phyloP scores from a whole-genome alignment of 2,797 vertebrate genomes.

The Anomalospiza imberbis region DNA sequence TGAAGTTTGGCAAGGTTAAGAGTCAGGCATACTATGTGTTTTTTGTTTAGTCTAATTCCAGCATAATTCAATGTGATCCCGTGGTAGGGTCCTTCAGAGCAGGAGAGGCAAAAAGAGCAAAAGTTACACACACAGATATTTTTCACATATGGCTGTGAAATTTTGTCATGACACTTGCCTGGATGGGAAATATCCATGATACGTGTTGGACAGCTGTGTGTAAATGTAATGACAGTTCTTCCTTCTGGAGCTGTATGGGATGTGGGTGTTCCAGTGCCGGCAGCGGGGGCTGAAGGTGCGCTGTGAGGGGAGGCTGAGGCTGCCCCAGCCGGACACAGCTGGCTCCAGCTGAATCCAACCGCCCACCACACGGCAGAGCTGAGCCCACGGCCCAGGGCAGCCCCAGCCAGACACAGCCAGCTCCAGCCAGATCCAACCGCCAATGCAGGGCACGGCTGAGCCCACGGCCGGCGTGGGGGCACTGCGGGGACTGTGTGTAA shows the following conservation, averaged over 20 bases:
- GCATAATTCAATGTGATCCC: fast-evolving
- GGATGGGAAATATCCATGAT: neutral
- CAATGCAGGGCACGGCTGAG: fast-evolving
- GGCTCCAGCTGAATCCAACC: fast-evolving
- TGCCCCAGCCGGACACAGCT: fast-evolving
- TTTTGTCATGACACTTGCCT: neutral
- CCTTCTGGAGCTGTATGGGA: neutral
- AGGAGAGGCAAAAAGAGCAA: neutral
- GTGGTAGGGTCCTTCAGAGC: fast-evolving
- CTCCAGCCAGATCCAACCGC: fast-evolving
- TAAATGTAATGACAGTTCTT: neutral
- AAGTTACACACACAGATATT: fast-evolving
- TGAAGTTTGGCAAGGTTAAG: neutral
- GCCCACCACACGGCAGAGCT: fast-evolving
- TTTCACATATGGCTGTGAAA: neutral
- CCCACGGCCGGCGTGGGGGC: fast-evolving
- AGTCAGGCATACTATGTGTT: neutral
- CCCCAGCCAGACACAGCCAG: fast-evolving
- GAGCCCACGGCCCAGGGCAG: neutral
- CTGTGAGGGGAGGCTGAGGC: fast-evolving
- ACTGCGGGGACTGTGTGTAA: fast-evolving
- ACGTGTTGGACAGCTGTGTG: neutral
- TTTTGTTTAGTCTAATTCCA: neutral
- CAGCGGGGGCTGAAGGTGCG: fast-evolving
- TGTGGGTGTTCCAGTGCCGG: fast-evolving